A percentile compares a stretch with the other conserved stretches of the same genome.
phyloP scores from a whole-genome alignment of 2,888 invertebrate genomes.

The Xiphydria camelus region DNA sequence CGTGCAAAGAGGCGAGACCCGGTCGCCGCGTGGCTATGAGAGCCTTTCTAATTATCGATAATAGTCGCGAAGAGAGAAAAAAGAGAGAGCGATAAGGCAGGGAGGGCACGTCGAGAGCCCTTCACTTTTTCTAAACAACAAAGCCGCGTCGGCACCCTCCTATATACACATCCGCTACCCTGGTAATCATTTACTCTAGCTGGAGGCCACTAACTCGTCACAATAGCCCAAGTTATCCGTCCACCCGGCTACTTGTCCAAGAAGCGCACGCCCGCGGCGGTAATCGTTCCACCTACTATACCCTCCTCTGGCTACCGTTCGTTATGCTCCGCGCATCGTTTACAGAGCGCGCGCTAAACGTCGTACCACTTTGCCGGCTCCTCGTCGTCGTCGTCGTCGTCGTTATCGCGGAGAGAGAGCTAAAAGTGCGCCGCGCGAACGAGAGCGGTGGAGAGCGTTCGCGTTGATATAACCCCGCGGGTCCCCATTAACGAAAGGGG shows the following conservation, averaged over 20 bases:
- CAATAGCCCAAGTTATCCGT: slow-evolving; percentile 56
- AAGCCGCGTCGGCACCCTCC: slow-evolving; percentile 49
- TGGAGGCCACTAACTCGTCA: slow-evolving; percentile 52
- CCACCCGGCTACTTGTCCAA: slow-evolving; percentile 39
- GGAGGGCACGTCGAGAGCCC: slow-evolving; percentile 41
- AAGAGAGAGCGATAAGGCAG: slow-evolving; percentile 13
- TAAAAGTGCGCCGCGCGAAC: not conserved
- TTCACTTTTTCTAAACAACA: slow-evolving; percentile 55
- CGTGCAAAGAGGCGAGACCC: no score
- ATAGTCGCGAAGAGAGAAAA: slow-evolving; percentile 29
- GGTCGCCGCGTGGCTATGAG: slow-evolving; percentile 55
- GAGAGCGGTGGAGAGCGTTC: slow-evolving; percentile 1
- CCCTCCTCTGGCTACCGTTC: slow-evolving; percentile 9
- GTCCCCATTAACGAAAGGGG: slow-evolving; percentile 51
- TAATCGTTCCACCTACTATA: not conserved
- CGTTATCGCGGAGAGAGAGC: no score
- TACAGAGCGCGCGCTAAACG: no score
- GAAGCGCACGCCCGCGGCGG: slow-evolving; percentile 17
- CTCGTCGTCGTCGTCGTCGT: no score
- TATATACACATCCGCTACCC: slow-evolving; percentile 37
- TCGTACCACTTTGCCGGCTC: not conserved
- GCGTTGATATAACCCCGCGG: slow-evolving; percentile 28
- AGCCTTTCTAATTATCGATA: slow-evolving; percentile 55
- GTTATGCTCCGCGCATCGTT: not conserved
- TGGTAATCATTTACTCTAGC: slow-evolving; percentile 55